Conservation (phyloP, 2,888 invertebrate genomes). For the Boloria selene region DNA sequence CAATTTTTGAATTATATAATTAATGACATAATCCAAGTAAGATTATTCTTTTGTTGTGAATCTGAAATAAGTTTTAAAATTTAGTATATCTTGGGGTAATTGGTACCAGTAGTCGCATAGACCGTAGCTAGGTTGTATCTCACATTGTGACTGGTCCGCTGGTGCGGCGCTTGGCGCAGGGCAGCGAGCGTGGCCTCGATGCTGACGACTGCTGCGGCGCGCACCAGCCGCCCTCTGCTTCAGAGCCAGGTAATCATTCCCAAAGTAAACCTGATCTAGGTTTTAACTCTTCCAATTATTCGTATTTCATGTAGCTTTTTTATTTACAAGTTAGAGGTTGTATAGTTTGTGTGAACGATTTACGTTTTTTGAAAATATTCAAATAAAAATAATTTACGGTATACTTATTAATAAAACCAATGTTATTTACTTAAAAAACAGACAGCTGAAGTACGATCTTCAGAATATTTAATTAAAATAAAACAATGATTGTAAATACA, state of each 20-base stretch:
- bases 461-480: neutral
- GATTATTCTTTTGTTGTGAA: neutral
- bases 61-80: neutral
- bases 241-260: slow-evolving; percentile 64
- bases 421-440: too few species aligned
- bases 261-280: neutral
- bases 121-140: slow-evolving; percentile 79
- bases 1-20: too few species aligned
- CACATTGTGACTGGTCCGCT: slow-evolving; percentile 82
- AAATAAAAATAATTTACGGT: too few species aligned
- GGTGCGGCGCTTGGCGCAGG: slow-evolving; percentile 82
- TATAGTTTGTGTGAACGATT: too few species aligned
- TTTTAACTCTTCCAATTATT: neutral
- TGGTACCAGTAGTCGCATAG: slow-evolving; percentile 63
- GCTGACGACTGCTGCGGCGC: slow-evolving; percentile 81
- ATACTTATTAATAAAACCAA: too few species aligned
- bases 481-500: slow-evolving; percentile 40
- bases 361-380: too few species aligned
- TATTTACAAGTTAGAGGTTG: too few species aligned
- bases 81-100: slow-evolving; percentile 47
- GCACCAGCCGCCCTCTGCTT: slow-evolving; percentile 79
- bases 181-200: slow-evolving; percentile 77
- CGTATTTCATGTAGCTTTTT: neutral
- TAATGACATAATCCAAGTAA: neutral
- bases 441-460: neutral